Conservation (phyloP, 2,113 vertebrate species). For the Lucifuga dentata region DNA sequence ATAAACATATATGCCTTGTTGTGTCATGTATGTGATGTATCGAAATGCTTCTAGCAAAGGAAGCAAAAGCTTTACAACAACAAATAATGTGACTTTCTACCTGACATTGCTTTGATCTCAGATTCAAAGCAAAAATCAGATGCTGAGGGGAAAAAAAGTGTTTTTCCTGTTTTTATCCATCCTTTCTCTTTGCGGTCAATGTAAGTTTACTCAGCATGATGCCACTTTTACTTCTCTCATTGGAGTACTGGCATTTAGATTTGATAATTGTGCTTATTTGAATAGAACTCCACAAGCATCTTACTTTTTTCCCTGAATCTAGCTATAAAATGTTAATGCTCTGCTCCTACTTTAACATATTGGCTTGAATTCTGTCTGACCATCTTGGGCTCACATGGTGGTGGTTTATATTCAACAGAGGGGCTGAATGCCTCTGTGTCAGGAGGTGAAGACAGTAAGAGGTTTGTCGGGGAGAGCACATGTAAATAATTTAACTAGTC, state of each 20-base stretch:
- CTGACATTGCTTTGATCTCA: slow-evolving; percentile 69
- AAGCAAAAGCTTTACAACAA: slow-evolving; percentile 72
- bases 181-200: slow-evolving; percentile 55
- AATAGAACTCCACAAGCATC: slow-evolving; percentile 1
- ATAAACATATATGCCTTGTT: slow-evolving; percentile 48
- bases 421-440: slow-evolving; percentile 46
- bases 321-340: not conserved
- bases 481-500: slow-evolving; percentile 78
- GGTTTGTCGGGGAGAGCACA: slow-evolving; percentile 62
- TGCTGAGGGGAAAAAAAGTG: slow-evolving; percentile 66
- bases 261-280: slow-evolving; percentile 16
- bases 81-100: slow-evolving; percentile 70
- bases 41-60: slow-evolving; percentile 59
- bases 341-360: not conserved
- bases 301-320: slow-evolving; percentile 1
- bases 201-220: slow-evolving; percentile 60
- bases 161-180: slow-evolving; percentile 53
- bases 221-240: slow-evolving; percentile 33
- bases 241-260: slow-evolving; percentile 31
- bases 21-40: slow-evolving; percentile 59
- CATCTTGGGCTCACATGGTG: not conserved
- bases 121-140: slow-evolving; percentile 73
- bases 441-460: slow-evolving; percentile 64
- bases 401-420: slow-evolving; percentile 57
- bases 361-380: not conserved